Evolutionary conservation across 1,140 invertebrate species (phyloP).

Genomic region (Euwallacea fornicatus): DNA sequence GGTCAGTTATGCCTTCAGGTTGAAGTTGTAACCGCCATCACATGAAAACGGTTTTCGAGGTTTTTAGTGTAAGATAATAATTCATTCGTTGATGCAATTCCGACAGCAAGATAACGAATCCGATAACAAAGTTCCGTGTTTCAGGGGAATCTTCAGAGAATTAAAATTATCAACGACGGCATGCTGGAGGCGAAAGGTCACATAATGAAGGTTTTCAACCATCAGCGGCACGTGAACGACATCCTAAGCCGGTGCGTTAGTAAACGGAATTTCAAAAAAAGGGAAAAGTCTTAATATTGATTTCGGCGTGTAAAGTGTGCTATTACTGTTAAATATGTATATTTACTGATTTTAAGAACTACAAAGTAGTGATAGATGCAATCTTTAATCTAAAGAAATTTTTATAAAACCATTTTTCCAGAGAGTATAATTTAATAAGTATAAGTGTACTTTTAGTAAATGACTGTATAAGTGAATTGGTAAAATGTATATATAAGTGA

Average conservation of each 20-base stretch:
- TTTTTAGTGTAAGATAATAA: neutral
- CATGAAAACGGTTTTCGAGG: too few relatives aligned
- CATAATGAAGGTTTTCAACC: slow-evolving; percentile 88
- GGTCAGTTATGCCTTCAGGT: slow-evolving; percentile 52
- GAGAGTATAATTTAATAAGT: slow-evolving; percentile 25
- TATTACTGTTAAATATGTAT: slow-evolving; percentile 15
- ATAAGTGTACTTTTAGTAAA: slow-evolving; percentile 26
- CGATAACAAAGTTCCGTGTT: slow-evolving; percentile 6
- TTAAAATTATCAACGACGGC: slow-evolving; percentile 89
- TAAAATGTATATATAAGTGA: slow-evolving; percentile 21
- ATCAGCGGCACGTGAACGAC: slow-evolving; percentile 83
- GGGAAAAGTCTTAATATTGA: slow-evolving; percentile 61
- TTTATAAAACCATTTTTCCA: slow-evolving; percentile 32
- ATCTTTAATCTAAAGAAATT: slow-evolving; percentile 27
- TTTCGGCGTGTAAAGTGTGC: slow-evolving; percentile 2
- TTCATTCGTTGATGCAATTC: neutral
- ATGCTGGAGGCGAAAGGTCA: slow-evolving; percentile 84
- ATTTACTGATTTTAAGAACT: slow-evolving; percentile 29
- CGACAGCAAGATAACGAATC: neutral
- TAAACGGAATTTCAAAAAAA: slow-evolving; percentile 89
- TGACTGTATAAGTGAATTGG: slow-evolving; percentile 19
- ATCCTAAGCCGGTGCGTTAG: slow-evolving; percentile 87
- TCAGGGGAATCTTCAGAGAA: slow-evolving; percentile 92
- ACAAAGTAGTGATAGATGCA: slow-evolving; percentile 33
- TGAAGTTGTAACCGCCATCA: too few relatives aligned